phyloP scores from a whole-genome alignment of 2,797 vertebrate genomes.

The Monodelphis domestica region DNA sequence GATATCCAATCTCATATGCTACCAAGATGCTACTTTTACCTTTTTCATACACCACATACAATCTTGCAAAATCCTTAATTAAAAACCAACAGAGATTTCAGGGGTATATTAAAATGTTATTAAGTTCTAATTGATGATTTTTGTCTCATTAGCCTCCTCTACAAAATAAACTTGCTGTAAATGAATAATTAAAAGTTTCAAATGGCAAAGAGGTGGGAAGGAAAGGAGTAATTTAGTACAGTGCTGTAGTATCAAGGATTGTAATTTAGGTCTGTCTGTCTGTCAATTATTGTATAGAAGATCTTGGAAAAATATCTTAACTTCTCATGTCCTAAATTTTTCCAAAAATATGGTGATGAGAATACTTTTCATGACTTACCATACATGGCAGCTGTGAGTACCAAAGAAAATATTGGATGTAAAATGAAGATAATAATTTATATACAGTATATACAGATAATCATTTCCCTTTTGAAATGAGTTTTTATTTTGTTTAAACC shows the following conservation, averaged over 20 bases:
- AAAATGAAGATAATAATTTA: not conserved
- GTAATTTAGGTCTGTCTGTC: not conserved
- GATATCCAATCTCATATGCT: not conserved
- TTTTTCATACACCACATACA: not conserved
- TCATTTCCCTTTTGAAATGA: not conserved
- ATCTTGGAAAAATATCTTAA: not conserved
- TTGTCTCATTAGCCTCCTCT: not conserved
- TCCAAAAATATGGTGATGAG: not conserved
- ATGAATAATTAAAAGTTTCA: not conserved
- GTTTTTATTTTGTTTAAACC: too few relatives aligned
- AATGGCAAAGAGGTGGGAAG: not conserved
- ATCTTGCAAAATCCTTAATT: not conserved
- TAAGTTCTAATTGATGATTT: not conserved
- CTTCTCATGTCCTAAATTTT: not conserved
- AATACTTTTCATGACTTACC: not conserved
- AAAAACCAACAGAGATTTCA: not conserved
- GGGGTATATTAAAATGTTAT: not conserved
- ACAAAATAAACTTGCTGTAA: not conserved
- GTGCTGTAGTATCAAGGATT: not conserved
- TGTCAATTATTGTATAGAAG: not conserved
- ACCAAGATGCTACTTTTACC: not conserved
- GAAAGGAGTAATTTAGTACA: not conserved
- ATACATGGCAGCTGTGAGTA: not conserved
- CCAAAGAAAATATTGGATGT: not conserved
- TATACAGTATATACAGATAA: not conserved